phyloP scores from a whole-genome alignment of 2,797 vertebrate species.

The Tenualosa thibaudeaui region DNA sequence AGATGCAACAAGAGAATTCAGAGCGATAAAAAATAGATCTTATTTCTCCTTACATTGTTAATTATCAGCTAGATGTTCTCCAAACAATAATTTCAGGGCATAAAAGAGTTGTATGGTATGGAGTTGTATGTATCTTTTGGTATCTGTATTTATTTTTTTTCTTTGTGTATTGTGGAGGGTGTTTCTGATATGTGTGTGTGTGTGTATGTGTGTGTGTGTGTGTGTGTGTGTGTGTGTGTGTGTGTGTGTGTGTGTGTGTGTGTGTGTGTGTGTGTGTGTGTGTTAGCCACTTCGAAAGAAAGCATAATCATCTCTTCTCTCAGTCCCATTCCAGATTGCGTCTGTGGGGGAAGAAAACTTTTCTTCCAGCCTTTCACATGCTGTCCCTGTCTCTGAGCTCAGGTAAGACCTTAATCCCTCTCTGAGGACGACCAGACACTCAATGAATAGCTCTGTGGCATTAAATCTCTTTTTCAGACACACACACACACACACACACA shows the following conservation, averaged over 20 bases:
- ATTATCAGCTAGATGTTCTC: background rate
- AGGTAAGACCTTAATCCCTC: constrained; percentile 40
- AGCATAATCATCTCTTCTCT: too few species aligned
- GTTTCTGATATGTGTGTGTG: background rate
- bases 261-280: too few species aligned
- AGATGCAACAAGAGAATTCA: background rate
- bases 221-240: background rate
- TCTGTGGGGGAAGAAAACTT: constrained; percentile 44
- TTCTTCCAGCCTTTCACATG: constrained; percentile 52
- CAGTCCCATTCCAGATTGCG: background rate
- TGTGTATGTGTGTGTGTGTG: background rate
- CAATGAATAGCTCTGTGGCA: constrained; percentile 41
- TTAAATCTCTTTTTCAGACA: constrained; percentile 7
- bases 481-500: background rate
- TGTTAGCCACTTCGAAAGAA: too few species aligned
- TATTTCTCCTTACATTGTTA: background rate
- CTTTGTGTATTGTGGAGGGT: background rate
- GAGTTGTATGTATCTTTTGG: background rate
- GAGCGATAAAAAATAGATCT: background rate
- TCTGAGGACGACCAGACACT: constrained; percentile 31
- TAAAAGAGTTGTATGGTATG: background rate
- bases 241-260: too few species aligned
- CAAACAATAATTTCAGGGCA: background rate
- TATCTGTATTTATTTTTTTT: background rate
- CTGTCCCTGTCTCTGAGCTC: constrained; percentile 42